phyloP scores from a whole-genome alignment of 2,888 invertebrate species.

The Monopis laevigella region DNA sequence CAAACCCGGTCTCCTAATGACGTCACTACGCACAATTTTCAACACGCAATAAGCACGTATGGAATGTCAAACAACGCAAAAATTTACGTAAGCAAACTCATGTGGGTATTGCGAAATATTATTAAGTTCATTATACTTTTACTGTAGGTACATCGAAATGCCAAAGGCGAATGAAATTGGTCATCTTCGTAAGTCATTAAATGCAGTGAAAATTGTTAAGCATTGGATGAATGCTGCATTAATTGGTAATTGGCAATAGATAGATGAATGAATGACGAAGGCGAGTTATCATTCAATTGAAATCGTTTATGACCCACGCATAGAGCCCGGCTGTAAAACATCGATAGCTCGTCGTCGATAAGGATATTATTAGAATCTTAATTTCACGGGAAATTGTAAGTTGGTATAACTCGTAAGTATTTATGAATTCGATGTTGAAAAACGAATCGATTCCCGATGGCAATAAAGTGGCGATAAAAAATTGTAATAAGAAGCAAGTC shows the following conservation, averaged over 20 bases:
- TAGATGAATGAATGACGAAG: conserved; percentile 2
- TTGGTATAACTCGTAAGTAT: too few relatives aligned
- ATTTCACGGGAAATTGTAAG: too few relatives aligned
- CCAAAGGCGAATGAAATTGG: conserved; percentile 5
- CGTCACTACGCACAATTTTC: conserved; percentile 33
- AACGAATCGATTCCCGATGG: too few relatives aligned
- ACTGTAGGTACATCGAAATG: conserved; percentile 2
- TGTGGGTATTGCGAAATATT: conserved; percentile 4
- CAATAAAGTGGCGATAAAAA: too few relatives aligned
- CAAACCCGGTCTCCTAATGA: conserved; percentile 20
- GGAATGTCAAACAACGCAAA: conserved; percentile 25
- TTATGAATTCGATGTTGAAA: too few relatives aligned
- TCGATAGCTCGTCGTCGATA: too few relatives aligned
- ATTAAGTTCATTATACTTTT: neutral
- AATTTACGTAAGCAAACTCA: conserved; percentile 26
- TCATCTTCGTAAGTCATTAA: conserved; percentile 6
- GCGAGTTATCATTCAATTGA: conserved; percentile 6
- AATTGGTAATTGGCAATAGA: conserved; percentile 10
- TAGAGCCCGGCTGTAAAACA: too few relatives aligned
- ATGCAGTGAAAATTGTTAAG: conserved; percentile 3
- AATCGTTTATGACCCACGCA: too few relatives aligned
- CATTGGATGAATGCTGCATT: conserved; percentile 6
- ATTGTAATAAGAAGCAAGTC: too few relatives aligned
- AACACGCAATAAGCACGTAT: conserved; percentile 23
- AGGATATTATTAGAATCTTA: too few relatives aligned